A percentile compares a stretch with the other conserved stretches of the same genome.
Evolutionary conservation across 2,888 invertebrate genomes (phyloP).

Genomic region (Ephialtes manifestator): DNA sequence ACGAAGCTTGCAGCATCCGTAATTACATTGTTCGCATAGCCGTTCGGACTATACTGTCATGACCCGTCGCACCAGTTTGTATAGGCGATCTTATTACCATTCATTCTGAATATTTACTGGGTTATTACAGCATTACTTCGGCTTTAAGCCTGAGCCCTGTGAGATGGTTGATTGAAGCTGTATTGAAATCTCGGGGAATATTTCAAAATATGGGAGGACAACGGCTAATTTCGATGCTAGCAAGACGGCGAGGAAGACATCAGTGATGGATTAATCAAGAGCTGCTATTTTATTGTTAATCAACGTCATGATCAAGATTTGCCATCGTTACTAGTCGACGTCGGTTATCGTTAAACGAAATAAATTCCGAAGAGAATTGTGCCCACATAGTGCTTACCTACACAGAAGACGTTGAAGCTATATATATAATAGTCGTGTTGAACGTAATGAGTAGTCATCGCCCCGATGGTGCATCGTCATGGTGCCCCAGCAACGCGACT

Average conservation of each 20-base stretch:
- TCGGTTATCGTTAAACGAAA: slow-evolving; percentile 38
- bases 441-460: slow-evolving; percentile 50
- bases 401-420: not conserved
- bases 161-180: not conserved
- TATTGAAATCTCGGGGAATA: slow-evolving; percentile 2
- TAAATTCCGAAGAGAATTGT: slow-evolving; percentile 12
- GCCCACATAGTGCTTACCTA: not conserved
- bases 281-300: slow-evolving; percentile 45
- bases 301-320: slow-evolving; percentile 24
- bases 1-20: slow-evolving; percentile 13
- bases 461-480: slow-evolving; percentile 24
- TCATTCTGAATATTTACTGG: slow-evolving; percentile 15
- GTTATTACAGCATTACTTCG: not conserved
- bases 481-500: slow-evolving; percentile 12
- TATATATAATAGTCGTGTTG: not conserved
- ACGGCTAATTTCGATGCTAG: slow-evolving; percentile 16
- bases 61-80: not conserved
- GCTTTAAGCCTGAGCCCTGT: not conserved
- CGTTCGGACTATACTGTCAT: slow-evolving; percentile 5
- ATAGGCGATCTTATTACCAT: slow-evolving; percentile 14
- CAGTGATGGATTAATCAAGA: slow-evolving; percentile 35
- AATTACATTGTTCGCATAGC: slow-evolving; percentile 35
- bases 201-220: slow-evolving; percentile 12
- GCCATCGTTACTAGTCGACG: not conserved
- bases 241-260: not conserved